These are phyloP conservation scores for Cydia fagiglandana DNA, from an alignment of 1,140 invertebrate genomes.

Conservation along the genomic window DNA sequence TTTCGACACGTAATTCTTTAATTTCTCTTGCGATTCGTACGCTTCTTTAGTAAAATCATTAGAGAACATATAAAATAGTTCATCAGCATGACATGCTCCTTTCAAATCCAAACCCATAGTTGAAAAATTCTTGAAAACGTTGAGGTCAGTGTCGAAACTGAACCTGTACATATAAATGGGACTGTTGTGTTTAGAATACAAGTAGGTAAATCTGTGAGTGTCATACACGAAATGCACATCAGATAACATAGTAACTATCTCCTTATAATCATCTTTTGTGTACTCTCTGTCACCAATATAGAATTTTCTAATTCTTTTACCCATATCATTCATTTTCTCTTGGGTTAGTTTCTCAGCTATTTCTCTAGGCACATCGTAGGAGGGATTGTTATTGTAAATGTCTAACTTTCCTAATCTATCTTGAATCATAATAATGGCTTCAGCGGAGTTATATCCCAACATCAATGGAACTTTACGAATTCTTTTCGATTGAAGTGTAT, in stretches of 20 bases:
- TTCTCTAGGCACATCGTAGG: constrained; percentile 63
- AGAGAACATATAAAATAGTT: constrained; percentile 83
- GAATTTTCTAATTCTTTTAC: constrained; percentile 68
- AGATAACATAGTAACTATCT: constrained; percentile 59
- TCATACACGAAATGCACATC: constrained; percentile 71
- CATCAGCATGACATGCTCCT: constrained; percentile 82
- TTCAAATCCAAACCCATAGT: constrained; percentile 49
- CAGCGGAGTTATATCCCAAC: constrained; percentile 80
- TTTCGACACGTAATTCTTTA: constrained; percentile 53
- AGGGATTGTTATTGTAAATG: constrained; percentile 56
- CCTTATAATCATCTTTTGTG: constrained; percentile 46
- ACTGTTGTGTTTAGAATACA: constrained; percentile 48
- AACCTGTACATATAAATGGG: constrained; percentile 79
- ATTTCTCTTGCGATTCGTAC: constrained; percentile 57
- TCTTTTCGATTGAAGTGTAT: constrained; percentile 60
- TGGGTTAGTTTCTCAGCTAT: constrained; percentile 48
- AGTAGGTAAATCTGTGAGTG: constrained; percentile 63
- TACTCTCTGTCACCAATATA: constrained; percentile 73
- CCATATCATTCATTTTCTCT: constrained; percentile 58
- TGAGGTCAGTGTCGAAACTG: constrained; percentile 67
- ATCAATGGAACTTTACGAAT: constrained; percentile 81
- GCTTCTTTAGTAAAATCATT: constrained; percentile 64
- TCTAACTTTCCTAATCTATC: constrained; percentile 53
- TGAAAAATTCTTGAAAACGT: constrained; percentile 53
- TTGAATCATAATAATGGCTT: constrained; percentile 77